Base-by-base conservation (phyloP, 2,113 vertebrate genomes). In the Numenius arquata region DNA sequence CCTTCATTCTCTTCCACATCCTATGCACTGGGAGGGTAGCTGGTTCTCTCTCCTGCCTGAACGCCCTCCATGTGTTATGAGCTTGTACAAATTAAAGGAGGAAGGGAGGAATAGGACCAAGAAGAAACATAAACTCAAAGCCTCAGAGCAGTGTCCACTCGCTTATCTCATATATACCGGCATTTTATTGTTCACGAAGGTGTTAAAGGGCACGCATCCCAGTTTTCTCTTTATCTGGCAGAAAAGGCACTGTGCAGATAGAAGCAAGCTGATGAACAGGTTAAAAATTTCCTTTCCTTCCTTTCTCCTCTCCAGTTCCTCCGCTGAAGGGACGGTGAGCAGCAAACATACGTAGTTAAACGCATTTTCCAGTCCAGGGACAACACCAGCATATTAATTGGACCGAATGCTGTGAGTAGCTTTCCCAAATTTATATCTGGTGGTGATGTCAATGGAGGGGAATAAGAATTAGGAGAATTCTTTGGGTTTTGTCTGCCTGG, bases 361-460 rank as follows among this genome's bases (percentile, higher is more conserved):
- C 1, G 2, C 19, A 20, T 81, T 78, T 76, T 52, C 65, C 68
- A 53, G 43, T 8, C 40, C 66, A 67, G 25, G 13, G 32, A 66
- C 38, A 56, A 12, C n/a, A 63, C 8, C 14, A 56, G 41, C 61
- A 30, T 75, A 50, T 52, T 62, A 91, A 72, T 12, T 45, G 55
- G 92, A 76, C 12, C 0, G 0, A 89, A 72, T 34, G 6, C 48
- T 70, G 34, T 2, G 1, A 56, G n/a, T 30, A 95, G 27, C 27
- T 92, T 89, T 92, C 67, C 15, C 75, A 77, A n/a, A 85, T 88
- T 77, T 90, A 16, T 89, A 47, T 88, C 36, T 66, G 27, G 30
- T 83, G 11, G 7, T 86, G 56, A 55, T 66, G 65, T 67, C 73
- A 72, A 26, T 1, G 1, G 32, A 76, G 11, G 6, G 8, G 52